phyloP scores from a whole-genome alignment of 2,888 invertebrate genomes.

The Pheosia tremula region DNA sequence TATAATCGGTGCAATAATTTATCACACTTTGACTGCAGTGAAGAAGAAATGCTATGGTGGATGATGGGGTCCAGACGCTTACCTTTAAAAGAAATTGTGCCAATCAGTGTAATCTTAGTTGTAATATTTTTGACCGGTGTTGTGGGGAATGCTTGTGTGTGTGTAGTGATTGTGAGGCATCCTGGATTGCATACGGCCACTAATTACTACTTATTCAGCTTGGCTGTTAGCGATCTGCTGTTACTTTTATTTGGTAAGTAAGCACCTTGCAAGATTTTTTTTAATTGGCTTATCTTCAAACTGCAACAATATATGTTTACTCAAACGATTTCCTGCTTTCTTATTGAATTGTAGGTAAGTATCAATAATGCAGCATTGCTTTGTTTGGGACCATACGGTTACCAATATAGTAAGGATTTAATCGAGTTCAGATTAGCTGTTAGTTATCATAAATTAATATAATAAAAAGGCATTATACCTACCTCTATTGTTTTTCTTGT shows the following conservation, averaged over 20 bases:
- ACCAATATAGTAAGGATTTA: no score
- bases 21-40: slow-evolving; percentile 83
- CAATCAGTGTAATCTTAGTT: slow-evolving; percentile 89
- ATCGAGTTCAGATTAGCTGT: no score
- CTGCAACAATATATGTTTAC: no score
- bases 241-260: slow-evolving; percentile 90
- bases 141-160: slow-evolving; percentile 93
- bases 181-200: slow-evolving; percentile 94
- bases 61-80: slow-evolving; percentile 86
- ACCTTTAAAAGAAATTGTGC: slow-evolving; percentile 81
- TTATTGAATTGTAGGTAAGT: no score
- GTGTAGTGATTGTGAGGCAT: slow-evolving; percentile 92
- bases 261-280: no score
- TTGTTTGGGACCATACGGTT: no score
- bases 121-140: slow-evolving; percentile 93
- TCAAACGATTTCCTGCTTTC: no score
- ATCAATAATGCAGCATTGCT: no score
- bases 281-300: no score
- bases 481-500: slow-evolving; percentile 36
- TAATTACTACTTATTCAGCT: slow-evolving; percentile 95
- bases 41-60: slow-evolving; percentile 84
- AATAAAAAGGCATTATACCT: no score
- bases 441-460: no score
- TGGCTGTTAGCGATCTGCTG: slow-evolving; percentile 94
- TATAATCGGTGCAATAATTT: slow-evolving; percentile 76